phyloP scores from a whole-genome alignment of 2,888 invertebrate genomes.

The Mesorhabditis belari region DNA sequence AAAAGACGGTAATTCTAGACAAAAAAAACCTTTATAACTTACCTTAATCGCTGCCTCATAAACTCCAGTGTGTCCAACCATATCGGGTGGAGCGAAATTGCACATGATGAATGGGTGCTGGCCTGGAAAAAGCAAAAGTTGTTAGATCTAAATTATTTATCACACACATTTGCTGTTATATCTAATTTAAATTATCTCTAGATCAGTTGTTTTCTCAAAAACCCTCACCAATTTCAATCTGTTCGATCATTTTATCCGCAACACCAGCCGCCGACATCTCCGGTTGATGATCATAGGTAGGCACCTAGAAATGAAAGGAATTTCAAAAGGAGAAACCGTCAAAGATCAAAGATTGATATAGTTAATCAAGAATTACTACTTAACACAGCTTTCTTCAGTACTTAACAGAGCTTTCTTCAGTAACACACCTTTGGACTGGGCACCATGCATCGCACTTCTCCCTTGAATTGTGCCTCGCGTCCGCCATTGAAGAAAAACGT shows the following conservation, averaged over 20 bases:
- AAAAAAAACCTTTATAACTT: conserved; percentile 22
- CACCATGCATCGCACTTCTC: conserved; percentile 55
- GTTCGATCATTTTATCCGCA: conserved; percentile 55
- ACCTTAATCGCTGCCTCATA: conserved; percentile 55
- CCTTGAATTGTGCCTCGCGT: conserved; percentile 53
- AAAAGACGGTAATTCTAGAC: background rate
- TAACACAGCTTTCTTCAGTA: too few relatives aligned
- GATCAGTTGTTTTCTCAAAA: background rate
- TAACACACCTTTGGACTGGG: conserved; percentile 54
- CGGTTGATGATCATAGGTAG: conserved; percentile 56
- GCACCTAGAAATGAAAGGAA: conserved; percentile 36
- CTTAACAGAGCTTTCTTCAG: too few relatives aligned
- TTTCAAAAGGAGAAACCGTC: background rate
- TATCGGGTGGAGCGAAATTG: conserved; percentile 58
- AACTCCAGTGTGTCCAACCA: conserved; percentile 57
- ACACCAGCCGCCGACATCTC: conserved; percentile 56
- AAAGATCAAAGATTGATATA: background rate
- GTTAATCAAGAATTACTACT: background rate
- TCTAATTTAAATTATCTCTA: too few relatives aligned
- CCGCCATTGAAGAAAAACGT: conserved; percentile 59
- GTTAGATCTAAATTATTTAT: background rate
- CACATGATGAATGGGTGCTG: conserved; percentile 57
- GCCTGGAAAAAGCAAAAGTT: conserved; percentile 1
- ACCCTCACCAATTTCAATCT: conserved; percentile 17
- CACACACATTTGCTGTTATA: background rate